Conservation (phyloP, 2,888 invertebrate species). For the Beris morrisii region DNA sequence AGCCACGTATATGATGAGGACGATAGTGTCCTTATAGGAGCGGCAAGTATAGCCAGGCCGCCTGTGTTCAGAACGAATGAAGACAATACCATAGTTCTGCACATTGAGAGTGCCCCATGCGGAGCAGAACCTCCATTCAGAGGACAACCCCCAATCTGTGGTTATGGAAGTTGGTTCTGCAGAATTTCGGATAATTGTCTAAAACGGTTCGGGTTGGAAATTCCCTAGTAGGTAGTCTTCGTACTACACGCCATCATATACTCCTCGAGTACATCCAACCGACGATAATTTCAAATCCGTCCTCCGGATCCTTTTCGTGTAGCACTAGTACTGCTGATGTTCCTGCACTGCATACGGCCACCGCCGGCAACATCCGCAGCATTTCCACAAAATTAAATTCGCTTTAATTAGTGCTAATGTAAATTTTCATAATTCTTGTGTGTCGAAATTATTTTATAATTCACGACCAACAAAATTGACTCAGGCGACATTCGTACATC, state of each 20-base stretch:
- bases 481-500: constrained; percentile 1
- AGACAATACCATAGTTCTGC: constrained; percentile 11
- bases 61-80: not conserved
- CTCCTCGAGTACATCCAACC: not conserved
- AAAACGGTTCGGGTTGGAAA: not conserved
- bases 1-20: not conserved
- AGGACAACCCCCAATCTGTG: constrained; percentile 16
- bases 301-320: too few species aligned
- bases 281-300: too few species aligned
- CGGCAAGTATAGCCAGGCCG: not conserved
- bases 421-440: constrained; percentile 36
- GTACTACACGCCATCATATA: not conserved
- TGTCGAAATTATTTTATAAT: constrained; percentile 29
- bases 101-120: not conserved
- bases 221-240: not conserved
- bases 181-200: constrained; percentile 16
- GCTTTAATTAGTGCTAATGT: constrained; percentile 39
- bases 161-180: constrained; percentile 11
- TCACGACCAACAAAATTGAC: constrained; percentile 14
- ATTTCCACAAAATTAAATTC: constrained; percentile 30
- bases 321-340: too few species aligned
- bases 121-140: too few species aligned
- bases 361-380: constrained; percentile 12
- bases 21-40: not conserved
- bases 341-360: not conserved